Percentiles rank a stretch among this genome's conserved stretches.
Evolutionary conservation across 2,113 vertebrate genomes (phyloP).

Genomic region (Machaerirhynchus nigripectus): DNA sequence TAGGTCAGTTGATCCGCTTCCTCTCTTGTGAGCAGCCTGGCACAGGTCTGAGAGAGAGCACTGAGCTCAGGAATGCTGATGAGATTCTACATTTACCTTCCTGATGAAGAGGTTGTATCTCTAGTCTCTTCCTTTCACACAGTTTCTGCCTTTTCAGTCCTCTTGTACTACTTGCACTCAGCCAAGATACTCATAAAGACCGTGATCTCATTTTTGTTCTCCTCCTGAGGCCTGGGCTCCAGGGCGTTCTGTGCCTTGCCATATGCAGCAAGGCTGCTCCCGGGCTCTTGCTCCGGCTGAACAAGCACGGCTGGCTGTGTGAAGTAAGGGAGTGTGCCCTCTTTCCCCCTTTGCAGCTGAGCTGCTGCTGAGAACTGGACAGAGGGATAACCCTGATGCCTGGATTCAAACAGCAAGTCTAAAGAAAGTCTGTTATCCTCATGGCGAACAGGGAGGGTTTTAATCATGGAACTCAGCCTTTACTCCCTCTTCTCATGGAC

Average conservation of each 20-base stretch:
- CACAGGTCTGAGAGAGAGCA: not conserved
- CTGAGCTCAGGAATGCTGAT: not conserved
- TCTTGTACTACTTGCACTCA: not conserved
- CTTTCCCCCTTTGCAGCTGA: not conserved
- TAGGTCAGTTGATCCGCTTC: not conserved
- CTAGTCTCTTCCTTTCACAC: not conserved
- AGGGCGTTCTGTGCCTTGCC: not conserved
- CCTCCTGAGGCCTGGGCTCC: not conserved
- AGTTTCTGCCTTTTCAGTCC: not conserved
- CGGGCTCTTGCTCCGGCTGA: not conserved
- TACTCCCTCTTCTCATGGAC: not conserved
- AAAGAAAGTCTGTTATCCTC: not conserved
- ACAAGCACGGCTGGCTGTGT: accelerated
- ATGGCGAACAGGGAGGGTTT: not conserved
- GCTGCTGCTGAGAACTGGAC: not conserved
- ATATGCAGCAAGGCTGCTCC: not conserved
- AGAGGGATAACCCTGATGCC: not conserved
- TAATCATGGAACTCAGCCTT: not conserved
- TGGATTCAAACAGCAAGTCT: not conserved
- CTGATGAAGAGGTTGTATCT: not conserved
- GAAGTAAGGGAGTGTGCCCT: not conserved
- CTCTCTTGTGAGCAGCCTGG: not conserved
- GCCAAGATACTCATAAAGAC: not conserved
- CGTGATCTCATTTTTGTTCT: not conserved
- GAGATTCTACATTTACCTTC: not conserved